Conservation (phyloP, 2,113 vertebrate genomes). For the Bubo blakistoni region DNA sequence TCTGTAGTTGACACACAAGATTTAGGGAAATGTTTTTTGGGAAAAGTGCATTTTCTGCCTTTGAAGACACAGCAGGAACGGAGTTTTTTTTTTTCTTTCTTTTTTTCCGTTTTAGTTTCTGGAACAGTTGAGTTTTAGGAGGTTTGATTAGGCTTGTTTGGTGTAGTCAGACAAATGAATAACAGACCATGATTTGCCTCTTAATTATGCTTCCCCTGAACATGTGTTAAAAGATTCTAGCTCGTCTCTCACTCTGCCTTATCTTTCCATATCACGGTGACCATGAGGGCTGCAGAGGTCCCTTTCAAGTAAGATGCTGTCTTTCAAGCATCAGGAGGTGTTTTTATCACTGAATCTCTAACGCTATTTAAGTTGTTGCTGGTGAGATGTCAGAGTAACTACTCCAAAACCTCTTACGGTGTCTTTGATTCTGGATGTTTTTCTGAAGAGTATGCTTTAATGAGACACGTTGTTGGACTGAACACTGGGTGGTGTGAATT, state of each 20-base stretch:
- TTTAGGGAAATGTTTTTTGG: neutral
- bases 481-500: neutral
- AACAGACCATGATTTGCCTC: neutral
- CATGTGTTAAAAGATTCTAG: neutral
- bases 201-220: neutral
- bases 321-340: neutral
- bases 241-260: neutral
- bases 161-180: neutral
- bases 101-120: neutral
- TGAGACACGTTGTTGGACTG: neutral
- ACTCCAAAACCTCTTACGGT: neutral
- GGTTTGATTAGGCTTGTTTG: neutral
- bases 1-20: slow-evolving; percentile 15
- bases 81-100: neutral
- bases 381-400: neutral
- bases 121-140: neutral
- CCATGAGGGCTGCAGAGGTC: neutral
- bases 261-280: rapidly evolving
- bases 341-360: neutral
- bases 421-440: neutral
- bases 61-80: slow-evolving; percentile 14
- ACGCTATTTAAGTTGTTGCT: neutral
- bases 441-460: neutral
- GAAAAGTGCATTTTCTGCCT: slow-evolving; percentile 8
- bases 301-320: neutral